Conservation (phyloP, 2,797 vertebrate species). For the Sardinella longiceps region DNA sequence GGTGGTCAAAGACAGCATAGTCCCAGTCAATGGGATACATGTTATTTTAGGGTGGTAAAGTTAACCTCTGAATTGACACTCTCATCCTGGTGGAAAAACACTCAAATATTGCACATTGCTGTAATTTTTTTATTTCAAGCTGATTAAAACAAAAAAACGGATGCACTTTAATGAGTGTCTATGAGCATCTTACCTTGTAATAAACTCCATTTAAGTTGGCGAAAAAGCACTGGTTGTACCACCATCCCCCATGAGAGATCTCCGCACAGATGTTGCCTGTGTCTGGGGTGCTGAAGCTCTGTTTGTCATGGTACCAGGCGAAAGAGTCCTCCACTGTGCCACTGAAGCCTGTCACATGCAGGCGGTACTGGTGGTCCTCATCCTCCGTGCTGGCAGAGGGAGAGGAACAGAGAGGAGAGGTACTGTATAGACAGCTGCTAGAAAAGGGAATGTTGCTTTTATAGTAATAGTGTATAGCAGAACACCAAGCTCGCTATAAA, state of each 20-base stretch:
- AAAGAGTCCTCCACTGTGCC: slow-evolving; percentile 74
- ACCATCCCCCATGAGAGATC: slow-evolving; percentile 75
- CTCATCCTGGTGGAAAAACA: background rate
- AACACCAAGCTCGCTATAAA: background rate
- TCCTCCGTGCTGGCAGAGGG: slow-evolving; percentile 66
- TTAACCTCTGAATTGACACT: background rate
- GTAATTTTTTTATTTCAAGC: background rate
- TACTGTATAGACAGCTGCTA: background rate
- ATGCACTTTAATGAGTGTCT: background rate
- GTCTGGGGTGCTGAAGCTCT: slow-evolving; percentile 72
- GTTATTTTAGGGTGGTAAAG: no score
- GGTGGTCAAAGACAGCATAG: slow-evolving; percentile 26
- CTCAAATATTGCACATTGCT: background rate
- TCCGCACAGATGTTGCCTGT: slow-evolving; percentile 68
- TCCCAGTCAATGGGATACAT: no score
- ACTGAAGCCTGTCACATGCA: slow-evolving; percentile 70
- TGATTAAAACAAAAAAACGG: background rate
- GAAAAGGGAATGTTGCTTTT: background rate
- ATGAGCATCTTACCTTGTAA: slow-evolving; percentile 62
- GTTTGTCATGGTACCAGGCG: slow-evolving; percentile 76
- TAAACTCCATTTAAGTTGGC: slow-evolving; percentile 76
- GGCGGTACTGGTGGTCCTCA: slow-evolving; percentile 64
- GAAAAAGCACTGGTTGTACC: slow-evolving; percentile 78
- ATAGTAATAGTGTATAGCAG: no score
- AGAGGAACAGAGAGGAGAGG: background rate